Evolutionary conservation across 2,113 vertebrate species (phyloP).

Genomic region (Chaenogobius annularis): DNA sequence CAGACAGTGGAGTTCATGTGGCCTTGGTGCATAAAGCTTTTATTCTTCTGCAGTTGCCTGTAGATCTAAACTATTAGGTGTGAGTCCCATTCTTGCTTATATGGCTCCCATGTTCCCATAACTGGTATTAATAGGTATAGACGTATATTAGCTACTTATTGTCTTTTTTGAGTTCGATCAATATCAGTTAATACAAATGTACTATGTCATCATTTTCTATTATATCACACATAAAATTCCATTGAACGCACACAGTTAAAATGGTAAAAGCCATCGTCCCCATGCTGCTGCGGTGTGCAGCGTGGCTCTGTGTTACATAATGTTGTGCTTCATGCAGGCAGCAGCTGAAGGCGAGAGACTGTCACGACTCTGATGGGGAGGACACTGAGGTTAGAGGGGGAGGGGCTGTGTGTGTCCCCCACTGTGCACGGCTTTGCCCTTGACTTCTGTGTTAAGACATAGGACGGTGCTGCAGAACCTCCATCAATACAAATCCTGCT

Average conservation of each 20-base stretch:
- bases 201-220: neutral
- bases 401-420: neutral
- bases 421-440: neutral
- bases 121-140: too few relatives aligned
- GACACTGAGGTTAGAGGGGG: conserved; percentile 14
- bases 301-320: conserved; percentile 50
- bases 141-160: neutral
- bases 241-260: neutral
- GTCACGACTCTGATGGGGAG: conserved; percentile 56
- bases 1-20: conserved; percentile 18
- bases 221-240: neutral
- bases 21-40: conserved; percentile 1
- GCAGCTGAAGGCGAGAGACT: conserved; percentile 43
- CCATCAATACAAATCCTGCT: conserved; percentile 4
- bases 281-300: conserved; percentile 1
- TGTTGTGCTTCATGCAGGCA: conserved; percentile 40
- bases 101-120: too few relatives aligned
- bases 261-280: neutral
- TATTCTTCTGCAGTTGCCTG: neutral
- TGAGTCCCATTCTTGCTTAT: neutral
- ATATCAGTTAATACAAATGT: neutral
- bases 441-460: neutral
- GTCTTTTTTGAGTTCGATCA: too few relatives aligned
- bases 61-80: neutral
- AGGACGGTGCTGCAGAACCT: neutral